phyloP scores from a whole-genome alignment of 92 coral and sea anemone genomes.

The Porites lobata region DNA sequence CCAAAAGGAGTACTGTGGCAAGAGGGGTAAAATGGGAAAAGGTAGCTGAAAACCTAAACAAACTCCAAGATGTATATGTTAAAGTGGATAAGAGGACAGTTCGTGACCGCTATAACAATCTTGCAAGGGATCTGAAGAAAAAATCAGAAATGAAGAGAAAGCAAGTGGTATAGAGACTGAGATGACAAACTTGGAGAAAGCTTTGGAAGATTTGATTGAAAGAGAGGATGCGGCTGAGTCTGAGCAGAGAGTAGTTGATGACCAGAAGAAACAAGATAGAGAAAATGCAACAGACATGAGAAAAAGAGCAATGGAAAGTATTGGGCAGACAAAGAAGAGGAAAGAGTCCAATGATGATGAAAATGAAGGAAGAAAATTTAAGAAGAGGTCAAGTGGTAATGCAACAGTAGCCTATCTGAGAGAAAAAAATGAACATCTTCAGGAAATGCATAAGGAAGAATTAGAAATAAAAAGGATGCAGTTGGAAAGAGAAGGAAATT shows the following conservation, averaged over 20 bases:
- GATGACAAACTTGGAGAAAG: conserved; percentile 30
- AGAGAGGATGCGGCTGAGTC: conserved; percentile 35
- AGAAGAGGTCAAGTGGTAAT: conserved; percentile 16
- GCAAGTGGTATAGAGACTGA: conserved; percentile 46
- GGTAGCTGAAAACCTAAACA: conserved; percentile 45
- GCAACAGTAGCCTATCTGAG: conserved; percentile 30
- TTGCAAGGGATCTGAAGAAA: conserved; percentile 35
- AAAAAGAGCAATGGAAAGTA: conserved; percentile 40
- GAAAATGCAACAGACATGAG: conserved; percentile 27
- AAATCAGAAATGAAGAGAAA: conserved; percentile 36
- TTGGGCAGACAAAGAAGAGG: conserved; percentile 35
- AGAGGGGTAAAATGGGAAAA: conserved; percentile 39
- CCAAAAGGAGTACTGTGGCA: conserved; percentile 24
- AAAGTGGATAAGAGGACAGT: conserved; percentile 48
- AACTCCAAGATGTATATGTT: conserved; percentile 11
- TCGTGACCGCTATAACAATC: conserved; percentile 41
- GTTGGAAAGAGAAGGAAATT: too few species aligned
- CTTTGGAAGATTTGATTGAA: conserved; percentile 38
- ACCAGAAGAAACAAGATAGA: conserved; percentile 35
- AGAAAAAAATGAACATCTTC: conserved; percentile 38
- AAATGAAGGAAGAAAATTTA: conserved; percentile 7
- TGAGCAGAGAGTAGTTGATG: conserved; percentile 25
- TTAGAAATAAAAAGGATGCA: background rate
- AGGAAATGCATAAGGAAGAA: conserved; percentile 37
- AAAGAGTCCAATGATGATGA: conserved; percentile 14